These are phyloP conservation scores for Zaprionus capensis DNA, from an alignment of 1,140 invertebrate species.

Conservation along the genomic window DNA sequence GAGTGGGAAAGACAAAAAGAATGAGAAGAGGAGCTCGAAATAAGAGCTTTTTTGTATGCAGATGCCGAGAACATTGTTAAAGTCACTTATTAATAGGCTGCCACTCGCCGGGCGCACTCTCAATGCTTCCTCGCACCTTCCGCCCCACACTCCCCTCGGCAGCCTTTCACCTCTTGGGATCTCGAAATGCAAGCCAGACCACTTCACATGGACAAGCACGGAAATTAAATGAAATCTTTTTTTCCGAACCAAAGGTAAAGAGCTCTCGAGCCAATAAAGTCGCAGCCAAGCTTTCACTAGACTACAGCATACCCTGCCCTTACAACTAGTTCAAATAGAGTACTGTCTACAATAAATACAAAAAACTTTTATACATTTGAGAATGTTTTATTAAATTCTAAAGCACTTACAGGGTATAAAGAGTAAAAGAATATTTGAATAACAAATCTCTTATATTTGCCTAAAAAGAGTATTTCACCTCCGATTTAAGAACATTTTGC, in stretches of 20 bases:
- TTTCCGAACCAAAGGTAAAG: slow-evolving; percentile 44
- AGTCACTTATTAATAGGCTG: slow-evolving; percentile 61
- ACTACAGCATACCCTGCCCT: background rate
- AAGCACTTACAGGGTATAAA: background rate
- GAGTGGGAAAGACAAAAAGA: background rate
- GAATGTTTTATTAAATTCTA: background rate
- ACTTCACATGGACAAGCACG: slow-evolving; percentile 75
- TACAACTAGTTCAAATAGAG: background rate
- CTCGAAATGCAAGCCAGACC: slow-evolving; percentile 71
- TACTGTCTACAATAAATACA: background rate
- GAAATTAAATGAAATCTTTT: slow-evolving; percentile 77
- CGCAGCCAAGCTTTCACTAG: background rate
- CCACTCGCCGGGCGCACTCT: slow-evolving; percentile 21
- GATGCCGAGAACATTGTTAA: slow-evolving; percentile 54
- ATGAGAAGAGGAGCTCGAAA: slow-evolving; percentile 22
- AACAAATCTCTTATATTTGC: background rate
- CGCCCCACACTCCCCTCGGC: slow-evolving; percentile 1
- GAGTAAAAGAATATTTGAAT: background rate
- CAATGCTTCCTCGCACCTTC: slow-evolving; percentile 36
- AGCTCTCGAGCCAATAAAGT: slow-evolving; percentile 46
- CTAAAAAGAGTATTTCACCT: background rate
- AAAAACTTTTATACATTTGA: background rate
- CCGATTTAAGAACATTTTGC: background rate
- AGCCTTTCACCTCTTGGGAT: slow-evolving; percentile 55
- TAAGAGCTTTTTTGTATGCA: slow-evolving; percentile 70